Conservation (phyloP, 2,113 vertebrate species). For the Onychostruthus taczanowskii region DNA sequence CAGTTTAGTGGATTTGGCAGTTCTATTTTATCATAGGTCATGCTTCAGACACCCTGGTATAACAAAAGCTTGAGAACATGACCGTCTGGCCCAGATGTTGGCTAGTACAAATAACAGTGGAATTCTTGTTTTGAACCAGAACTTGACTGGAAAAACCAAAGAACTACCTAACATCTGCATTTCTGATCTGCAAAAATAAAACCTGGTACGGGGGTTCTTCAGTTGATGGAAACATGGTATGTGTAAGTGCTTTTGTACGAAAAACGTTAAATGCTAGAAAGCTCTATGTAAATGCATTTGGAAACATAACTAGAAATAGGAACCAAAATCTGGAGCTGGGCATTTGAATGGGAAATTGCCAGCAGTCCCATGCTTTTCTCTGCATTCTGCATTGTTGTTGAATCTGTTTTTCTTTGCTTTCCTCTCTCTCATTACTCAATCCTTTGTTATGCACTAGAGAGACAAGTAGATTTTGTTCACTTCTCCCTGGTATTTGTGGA, state of each 20-base stretch:
- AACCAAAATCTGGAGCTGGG: neutral
- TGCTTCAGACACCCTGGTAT: neutral
- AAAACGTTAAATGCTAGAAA: neutral
- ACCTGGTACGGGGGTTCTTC: neutral
- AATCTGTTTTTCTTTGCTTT: neutral
- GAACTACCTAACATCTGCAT: neutral
- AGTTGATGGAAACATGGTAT: neutral
- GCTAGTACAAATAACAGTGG: neutral
- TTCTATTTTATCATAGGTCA: neutral
- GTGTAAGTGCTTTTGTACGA: neutral
- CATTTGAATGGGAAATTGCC: neutral
- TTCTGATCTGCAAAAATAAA: neutral
- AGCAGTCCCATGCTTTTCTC: neutral
- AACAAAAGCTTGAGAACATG: neutral
- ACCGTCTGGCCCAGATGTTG: accelerated
- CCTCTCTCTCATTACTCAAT: neutral
- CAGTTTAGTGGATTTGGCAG: neutral
- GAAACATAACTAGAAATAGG: neutral
- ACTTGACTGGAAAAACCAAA: neutral
- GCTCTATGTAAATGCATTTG: neutral
- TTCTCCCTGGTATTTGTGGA: neutral
- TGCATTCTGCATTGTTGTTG: neutral
- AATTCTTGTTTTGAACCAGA: neutral
- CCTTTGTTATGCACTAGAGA: neutral
- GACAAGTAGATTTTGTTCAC: neutral